phyloP scores from a whole-genome alignment of 2,888 invertebrate genomes.

The Flexamia atlantica region DNA sequence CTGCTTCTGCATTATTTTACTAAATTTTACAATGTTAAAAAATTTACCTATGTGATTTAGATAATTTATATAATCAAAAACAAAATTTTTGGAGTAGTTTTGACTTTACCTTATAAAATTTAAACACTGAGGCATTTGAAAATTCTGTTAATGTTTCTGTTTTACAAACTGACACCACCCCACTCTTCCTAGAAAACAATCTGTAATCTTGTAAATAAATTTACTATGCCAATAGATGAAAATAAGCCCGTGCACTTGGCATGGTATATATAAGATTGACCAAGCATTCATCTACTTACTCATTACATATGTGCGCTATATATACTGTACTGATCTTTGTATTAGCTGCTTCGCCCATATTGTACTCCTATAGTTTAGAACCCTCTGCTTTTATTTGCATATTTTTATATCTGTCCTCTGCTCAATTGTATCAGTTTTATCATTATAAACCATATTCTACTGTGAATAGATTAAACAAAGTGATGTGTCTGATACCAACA shows the following conservation, averaged over 20 bases:
- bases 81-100: too few species aligned
- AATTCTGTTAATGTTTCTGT: background rate
- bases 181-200: background rate
- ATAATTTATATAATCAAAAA: too few species aligned
- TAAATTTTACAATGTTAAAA: too few species aligned
- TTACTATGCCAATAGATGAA: background rate
- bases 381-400: slow-evolving; percentile 39
- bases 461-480: background rate
- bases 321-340: slow-evolving; percentile 35
- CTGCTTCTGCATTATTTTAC: too few species aligned
- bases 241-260: background rate
- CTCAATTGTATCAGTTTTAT: slow-evolving; percentile 58
- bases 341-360: slow-evolving; percentile 18
- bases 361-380: slow-evolving; percentile 18
- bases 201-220: slow-evolving; percentile 7
- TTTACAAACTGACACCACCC: background rate
- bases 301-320: slow-evolving; percentile 44
- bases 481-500: too few species aligned
- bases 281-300: slow-evolving; percentile 28
- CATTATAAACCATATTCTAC: slow-evolving; percentile 23
- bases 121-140: too few species aligned
- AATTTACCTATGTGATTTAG: too few species aligned
- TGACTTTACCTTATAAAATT: too few species aligned
- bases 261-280: background rate
- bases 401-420: slow-evolving; percentile 57